A percentile compares a stretch with the other conserved stretches of the same genome.
Evolutionary conservation across 2,797 vertebrate species (phyloP).

Genomic region (Platyrinchus mystaceus): DNA sequence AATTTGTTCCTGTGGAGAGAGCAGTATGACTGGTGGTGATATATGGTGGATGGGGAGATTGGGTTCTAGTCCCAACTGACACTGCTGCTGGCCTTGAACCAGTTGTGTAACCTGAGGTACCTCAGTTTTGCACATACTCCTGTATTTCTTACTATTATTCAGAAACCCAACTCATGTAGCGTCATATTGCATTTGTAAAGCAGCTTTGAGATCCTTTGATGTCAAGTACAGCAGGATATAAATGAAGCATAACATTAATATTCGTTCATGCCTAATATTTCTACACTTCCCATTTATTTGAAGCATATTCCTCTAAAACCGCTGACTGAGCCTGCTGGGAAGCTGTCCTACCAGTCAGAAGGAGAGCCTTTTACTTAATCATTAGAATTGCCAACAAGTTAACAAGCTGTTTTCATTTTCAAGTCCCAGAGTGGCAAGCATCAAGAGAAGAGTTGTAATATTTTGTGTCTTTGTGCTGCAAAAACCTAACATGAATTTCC

Average conservation of each 20-base stretch:
- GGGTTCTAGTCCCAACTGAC: accelerated
- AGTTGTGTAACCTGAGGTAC: accelerated
- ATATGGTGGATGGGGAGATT: accelerated
- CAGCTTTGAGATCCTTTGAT: constrained; percentile 45
- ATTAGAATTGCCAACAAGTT: constrained; percentile 13
- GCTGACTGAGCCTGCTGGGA: constrained; percentile 24
- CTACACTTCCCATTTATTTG: background rate
- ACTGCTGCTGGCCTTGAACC: background rate
- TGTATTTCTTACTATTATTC: background rate
- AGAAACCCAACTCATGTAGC: background rate
- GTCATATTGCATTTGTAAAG: constrained; percentile 23
- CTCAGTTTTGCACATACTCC: background rate
- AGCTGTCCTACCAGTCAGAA: background rate
- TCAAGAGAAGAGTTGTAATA: constrained; percentile 9
- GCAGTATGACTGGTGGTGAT: background rate
- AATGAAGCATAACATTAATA: constrained; percentile 28
- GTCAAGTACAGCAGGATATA: constrained; percentile 12
- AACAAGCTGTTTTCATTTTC: constrained; percentile 14
- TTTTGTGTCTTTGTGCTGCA: background rate
- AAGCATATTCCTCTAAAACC: background rate
- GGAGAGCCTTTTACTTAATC: background rate
- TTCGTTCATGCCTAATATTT: constrained; percentile 34
- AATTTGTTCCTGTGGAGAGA: background rate
- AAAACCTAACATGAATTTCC: background rate
- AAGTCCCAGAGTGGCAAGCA: background rate